Evolutionary conservation across 1,140 invertebrate species (phyloP).

Genomic region (Colletes latitarsis): DNA sequence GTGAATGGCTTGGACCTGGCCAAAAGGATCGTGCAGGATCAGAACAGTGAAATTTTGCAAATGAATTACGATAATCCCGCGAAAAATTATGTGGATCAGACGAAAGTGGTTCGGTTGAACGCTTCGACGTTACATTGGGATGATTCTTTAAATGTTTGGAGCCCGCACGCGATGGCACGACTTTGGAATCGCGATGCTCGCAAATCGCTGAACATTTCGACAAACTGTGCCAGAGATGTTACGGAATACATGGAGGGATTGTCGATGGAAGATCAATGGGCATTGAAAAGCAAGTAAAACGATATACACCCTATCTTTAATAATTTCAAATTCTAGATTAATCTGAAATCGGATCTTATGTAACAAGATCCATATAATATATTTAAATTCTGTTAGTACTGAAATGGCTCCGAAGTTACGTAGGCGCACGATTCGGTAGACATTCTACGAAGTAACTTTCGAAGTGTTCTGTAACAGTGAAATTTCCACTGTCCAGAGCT

Average conservation of each 20-base stretch:
- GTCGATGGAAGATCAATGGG: slow-evolving; percentile 52
- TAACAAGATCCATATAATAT: no score
- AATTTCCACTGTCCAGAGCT: no score
- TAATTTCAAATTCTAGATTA: no score
- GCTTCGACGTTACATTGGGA: slow-evolving; percentile 12
- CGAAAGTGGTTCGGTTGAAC: neutral
- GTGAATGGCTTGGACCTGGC: neutral
- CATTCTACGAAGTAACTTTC: no score
- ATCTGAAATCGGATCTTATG: no score
- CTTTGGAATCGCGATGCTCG: slow-evolving; percentile 36
- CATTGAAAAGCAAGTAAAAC: slow-evolving; percentile 64
- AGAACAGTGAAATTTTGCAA: neutral
- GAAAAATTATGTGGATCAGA: neutral
- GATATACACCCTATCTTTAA: neutral
- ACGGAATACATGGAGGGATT: slow-evolving; percentile 54
- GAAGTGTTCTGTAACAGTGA: no score
- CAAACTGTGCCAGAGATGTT: slow-evolving; percentile 52
- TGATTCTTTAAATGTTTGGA: slow-evolving; percentile 55
- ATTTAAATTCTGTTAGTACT: no score
- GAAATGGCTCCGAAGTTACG: no score
- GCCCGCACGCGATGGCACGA: slow-evolving; percentile 43
- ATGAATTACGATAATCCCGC: neutral
- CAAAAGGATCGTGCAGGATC: neutral
- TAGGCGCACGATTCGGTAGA: no score
- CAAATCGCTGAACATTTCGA: slow-evolving; percentile 38